Evolutionary conservation across 2,888 invertebrate genomes (phyloP), one percentile per base, ranked within the genome.

Genomic region (Poecilus cupreus): DNA sequence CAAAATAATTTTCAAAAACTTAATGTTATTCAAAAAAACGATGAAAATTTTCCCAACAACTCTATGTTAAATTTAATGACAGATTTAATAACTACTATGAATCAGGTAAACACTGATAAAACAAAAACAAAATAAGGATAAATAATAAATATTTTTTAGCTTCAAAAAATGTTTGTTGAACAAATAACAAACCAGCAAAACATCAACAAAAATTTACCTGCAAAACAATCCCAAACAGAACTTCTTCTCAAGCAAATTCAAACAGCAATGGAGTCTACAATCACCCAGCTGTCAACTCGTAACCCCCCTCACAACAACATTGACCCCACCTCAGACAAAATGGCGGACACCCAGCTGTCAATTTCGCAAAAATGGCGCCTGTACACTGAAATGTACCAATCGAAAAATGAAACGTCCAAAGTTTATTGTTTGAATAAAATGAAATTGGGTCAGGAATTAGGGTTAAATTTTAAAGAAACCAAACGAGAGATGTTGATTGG

Each of bases 401-500:
- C 37, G 8, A 80, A 80, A 72, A 20, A 39, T 5, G 80, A 80
- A 68, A 39, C 54, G 0, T 54, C 80, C 3, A 80, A 72, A 72
- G 80, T 72, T 8, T 80, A 80, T 39, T 80, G 80, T 54, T 3
- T 80, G 2, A 72, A 39, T 32, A 80, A 80, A 80, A 80, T 80
- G 80, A 39, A 72, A 22, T 37, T 80, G 10, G 80, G 80, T 11
- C 80, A 80, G 37, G 72, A 80, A 3, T 57, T 80, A 22, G 80
- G 80, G 10, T 72, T 80, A 54, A 80, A 24, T 72, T 80, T 80
- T 72, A 80, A 72, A 22, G 80, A 80, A 54, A 80, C 80, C 4
- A 80, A 72, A 80, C 26, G 80, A 5, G 80, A 80, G 57, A 80
- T 80, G 80, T 20, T 80, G 16, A 80, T 80, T 39, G 80, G 80